phyloP scores from a whole-genome alignment of 2,888 invertebrate genomes.

The Seira ritae region DNA sequence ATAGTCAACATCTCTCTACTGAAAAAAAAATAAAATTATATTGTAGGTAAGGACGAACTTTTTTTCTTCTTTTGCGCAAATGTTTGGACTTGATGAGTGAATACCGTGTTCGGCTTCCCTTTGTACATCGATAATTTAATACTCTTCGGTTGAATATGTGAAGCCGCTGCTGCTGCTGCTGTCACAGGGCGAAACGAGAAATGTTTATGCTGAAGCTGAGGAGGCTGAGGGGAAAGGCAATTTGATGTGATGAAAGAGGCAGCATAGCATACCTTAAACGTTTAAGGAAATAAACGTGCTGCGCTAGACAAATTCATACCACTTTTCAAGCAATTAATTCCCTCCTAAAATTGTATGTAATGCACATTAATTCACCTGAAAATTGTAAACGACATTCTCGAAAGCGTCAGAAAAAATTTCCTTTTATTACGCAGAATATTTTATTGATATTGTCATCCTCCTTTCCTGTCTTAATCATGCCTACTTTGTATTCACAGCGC shows the following conservation, averaged over 20 bases:
- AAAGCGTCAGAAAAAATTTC: not conserved
- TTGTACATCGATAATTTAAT: conserved; percentile 48
- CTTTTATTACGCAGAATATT: not conserved
- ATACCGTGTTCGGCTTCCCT: conserved; percentile 36
- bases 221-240: too few relatives aligned
- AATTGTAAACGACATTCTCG: too few relatives aligned
- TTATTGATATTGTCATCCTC: not conserved
- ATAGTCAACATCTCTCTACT: not conserved
- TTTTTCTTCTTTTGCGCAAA: not conserved
- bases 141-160: conserved; percentile 30
- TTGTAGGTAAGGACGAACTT: too few relatives aligned
- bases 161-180: conserved; percentile 30
- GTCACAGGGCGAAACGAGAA: conserved; percentile 37
- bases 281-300: not conserved
- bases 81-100: conserved; percentile 37
- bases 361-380: too few relatives aligned
- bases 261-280: not conserved
- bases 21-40: conserved; percentile 26
- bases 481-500: not conserved
- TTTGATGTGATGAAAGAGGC: conserved; percentile 31
- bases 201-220: conserved; percentile 34
- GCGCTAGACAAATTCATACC: too few relatives aligned
- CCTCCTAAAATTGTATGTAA: too few relatives aligned
- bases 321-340: too few relatives aligned
- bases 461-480: not conserved